Percentiles rank a stretch among this genome's conserved stretches.
These are phyloP conservation scores for Sylvia borin DNA, from an alignment of 2,797 vertebrate species.

Conservation along the genomic window DNA sequence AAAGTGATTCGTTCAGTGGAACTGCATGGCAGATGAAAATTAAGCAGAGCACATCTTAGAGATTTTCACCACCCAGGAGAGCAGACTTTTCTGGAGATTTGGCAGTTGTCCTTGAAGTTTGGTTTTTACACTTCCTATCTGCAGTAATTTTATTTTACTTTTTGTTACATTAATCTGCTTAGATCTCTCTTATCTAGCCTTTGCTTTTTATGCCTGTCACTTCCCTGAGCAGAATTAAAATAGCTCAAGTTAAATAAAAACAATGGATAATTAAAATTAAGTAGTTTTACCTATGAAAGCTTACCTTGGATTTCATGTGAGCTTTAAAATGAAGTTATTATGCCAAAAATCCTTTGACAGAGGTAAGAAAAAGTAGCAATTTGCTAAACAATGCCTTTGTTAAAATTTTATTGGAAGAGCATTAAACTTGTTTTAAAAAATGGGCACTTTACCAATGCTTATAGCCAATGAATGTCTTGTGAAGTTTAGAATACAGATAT, in stretches of 20 bases:
- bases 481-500: neutral
- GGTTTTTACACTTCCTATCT: constrained; percentile 13
- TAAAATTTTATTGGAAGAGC: neutral
- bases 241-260: neutral
- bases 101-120: neutral
- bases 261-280: neutral
- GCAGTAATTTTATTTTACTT: constrained; percentile 38
- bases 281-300: neutral
- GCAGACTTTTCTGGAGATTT: neutral
- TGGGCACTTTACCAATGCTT: neutral
- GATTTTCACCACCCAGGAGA: constrained; percentile 16
- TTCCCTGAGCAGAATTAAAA: neutral
- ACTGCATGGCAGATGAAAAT: neutral
- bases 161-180: neutral
- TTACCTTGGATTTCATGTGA: neutral
- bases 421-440: neutral
- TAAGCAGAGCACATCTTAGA: neutral
- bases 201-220: neutral
- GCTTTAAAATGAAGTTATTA: neutral
- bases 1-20: fast-evolving
- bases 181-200: neutral
- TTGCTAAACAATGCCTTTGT: neutral
- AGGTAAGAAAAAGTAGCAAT: neutral
- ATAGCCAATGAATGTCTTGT: neutral
- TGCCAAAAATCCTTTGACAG: neutral